A percentile compares a stretch with the other conserved stretches of the same genome.
These are phyloP conservation scores for Venustaconcha ellipsiformis DNA, from an alignment of 1,140 invertebrate genomes.

Conservation along the genomic window DNA sequence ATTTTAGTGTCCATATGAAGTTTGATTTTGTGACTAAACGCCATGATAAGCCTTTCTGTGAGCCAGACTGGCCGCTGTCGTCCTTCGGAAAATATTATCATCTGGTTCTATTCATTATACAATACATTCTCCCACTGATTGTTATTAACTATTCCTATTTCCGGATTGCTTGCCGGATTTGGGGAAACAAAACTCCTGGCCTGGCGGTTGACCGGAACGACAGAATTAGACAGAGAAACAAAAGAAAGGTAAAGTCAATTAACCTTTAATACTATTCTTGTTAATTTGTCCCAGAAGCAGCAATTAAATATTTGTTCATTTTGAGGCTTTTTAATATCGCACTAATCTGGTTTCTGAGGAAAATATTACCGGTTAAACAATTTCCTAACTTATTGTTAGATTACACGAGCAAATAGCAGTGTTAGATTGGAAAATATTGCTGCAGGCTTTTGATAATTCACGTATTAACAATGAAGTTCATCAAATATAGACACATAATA, in stretches of 20 bases:
- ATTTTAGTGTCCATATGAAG: constrained; percentile 37
- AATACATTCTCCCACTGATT: constrained; percentile 82
- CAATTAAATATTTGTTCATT: neutral
- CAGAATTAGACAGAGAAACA: constrained; percentile 81
- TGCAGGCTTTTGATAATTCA: too few species aligned
- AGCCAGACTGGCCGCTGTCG: constrained; percentile 34
- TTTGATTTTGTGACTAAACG: too few species aligned
- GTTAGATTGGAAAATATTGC: too few species aligned
- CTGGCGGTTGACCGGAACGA: constrained; percentile 75
- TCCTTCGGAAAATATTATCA: constrained; percentile 44
- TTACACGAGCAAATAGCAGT: too few species aligned
- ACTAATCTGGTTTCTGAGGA: too few species aligned
- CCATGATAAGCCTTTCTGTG: constrained; percentile 31
- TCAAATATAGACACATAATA: too few species aligned
- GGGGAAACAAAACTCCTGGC: constrained; percentile 81
- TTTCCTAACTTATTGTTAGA: too few species aligned
- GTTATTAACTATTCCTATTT: constrained; percentile 83
- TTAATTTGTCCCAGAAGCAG: too few species aligned
- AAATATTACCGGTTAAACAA: too few species aligned
- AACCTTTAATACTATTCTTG: neutral
- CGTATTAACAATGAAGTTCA: too few species aligned
- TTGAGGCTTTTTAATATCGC: too few species aligned
- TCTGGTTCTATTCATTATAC: constrained; percentile 71
- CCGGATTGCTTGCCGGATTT: constrained; percentile 80
- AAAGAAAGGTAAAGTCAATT: constrained; percentile 78